Base-by-base conservation (phyloP, 2,888 invertebrate species). In the Calameuta idolon region DNA sequence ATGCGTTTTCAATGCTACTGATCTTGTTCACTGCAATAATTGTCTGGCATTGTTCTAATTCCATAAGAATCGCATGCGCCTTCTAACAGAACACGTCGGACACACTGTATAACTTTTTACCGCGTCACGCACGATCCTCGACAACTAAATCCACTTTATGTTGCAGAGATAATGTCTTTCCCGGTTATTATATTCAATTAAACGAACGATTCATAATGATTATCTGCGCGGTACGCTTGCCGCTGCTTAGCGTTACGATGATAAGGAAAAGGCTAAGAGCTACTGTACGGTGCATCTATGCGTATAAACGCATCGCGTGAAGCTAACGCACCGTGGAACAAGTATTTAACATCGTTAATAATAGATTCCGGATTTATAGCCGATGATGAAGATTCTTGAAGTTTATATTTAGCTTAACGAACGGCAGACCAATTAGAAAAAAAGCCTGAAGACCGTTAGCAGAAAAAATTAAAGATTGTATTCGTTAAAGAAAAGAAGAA, bases 111-210 rank as follows among this genome's bases (percentile, higher is more conserved):
- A 23, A 55, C 23, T 55, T 55, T 55, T 55, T 55, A 55, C 55
- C 23, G 55, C 23, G 55, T 55, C 23, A 55, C 23, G 55, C 55
- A 55, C 55, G 55, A 55, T 55, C 23, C 23, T 55, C 55, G 55
- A 55, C 40, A 30, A 69, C 71, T 33, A 71, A 33, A 33, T 71
- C 9, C 31, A 33, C 31, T 71, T 71, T 71, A 71, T 23, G 71
- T 15, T 15, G 71, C 31, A 33, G 71, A 71, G 71, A 71, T 71
- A 33, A 31, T 33, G 31, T 33, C 31, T 71, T 71, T 71, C 71
- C 23, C 11, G 74, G 74, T 74, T 34, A 74, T 74, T 74, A 74
- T 34, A 33, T 74, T 74, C 74, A 74, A 74, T 74, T 74, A 34
- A 74, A 23, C 35, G 35, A 34, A 35, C 33, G n/a, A 34, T 74